These are phyloP conservation scores for Aphrocallistes beatrix DNA, from an alignment of 37 sponge, comb jelly and placozoan species.

Conservation along the genomic window DNA sequence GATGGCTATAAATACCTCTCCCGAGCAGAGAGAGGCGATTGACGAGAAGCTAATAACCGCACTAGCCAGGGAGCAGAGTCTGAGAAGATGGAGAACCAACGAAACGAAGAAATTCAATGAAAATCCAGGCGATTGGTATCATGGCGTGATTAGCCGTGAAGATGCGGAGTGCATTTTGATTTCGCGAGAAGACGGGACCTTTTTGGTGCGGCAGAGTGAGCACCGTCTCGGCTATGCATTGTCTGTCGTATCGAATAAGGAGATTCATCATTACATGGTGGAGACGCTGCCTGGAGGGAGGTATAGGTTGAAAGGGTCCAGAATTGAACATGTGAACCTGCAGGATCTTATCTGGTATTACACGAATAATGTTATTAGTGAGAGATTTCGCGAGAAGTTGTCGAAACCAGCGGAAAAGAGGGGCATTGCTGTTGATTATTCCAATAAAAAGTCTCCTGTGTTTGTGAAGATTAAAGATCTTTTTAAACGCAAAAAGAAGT, in stretches of 20 bases:
- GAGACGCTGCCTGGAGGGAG: constrained; percentile 6
- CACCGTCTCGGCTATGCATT: constrained; percentile 12
- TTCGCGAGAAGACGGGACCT: not conserved
- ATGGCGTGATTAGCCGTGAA: not conserved
- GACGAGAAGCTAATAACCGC: not conserved
- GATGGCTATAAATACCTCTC: constrained; percentile 6
- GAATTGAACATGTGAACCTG: not conserved
- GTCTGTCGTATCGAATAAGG: not conserved
- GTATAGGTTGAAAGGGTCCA: not conserved
- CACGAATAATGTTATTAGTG: not conserved
- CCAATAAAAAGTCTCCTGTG: not conserved
- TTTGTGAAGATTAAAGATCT: constrained; percentile 15
- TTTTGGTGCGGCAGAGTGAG: not conserved
- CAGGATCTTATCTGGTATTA: constrained; percentile 9
- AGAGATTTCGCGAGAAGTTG: not conserved
- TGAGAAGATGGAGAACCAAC: not conserved
- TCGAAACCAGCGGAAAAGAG: not conserved
- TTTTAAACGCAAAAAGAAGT: constrained; percentile 1
- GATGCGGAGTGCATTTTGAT: not conserved
- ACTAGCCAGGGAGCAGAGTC: not conserved
- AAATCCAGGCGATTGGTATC: not conserved
- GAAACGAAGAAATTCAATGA: not conserved
- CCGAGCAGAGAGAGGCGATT: not conserved
- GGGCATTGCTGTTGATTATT: not conserved
- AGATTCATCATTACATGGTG: not conserved